Percentiles rank a stretch among this genome's conserved stretches.
These are phyloP conservation scores for Anastrepha ludens DNA, from an alignment of 1,140 invertebrate species.

Conservation along the genomic window DNA sequence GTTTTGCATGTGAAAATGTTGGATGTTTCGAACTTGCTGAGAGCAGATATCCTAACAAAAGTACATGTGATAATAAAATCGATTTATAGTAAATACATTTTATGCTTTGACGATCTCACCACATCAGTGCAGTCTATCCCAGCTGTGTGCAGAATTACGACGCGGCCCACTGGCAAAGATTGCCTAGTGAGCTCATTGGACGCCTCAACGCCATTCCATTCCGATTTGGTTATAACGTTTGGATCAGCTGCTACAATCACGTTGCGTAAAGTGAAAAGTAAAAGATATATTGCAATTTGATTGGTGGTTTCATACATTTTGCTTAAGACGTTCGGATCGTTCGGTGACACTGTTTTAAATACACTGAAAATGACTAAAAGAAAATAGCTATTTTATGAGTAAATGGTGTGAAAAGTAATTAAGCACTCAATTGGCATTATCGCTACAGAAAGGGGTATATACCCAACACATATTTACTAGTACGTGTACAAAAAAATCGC, in stretches of 20 bases:
- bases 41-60: constrained; percentile 47
- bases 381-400: constrained; percentile 1
- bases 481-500: too few relatives aligned
- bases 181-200: constrained; percentile 71
- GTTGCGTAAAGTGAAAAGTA: background rate
- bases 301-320: constrained; percentile 17
- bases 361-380: background rate
- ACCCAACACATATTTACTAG: too few relatives aligned
- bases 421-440: background rate
- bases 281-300: background rate
- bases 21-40: constrained; percentile 75
- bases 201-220: constrained; percentile 79
- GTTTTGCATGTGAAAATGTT: constrained; percentile 76
- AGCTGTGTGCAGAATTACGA: constrained; percentile 77
- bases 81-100: background rate
- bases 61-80: background rate
- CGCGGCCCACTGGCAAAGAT: constrained; percentile 74
- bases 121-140: constrained; percentile 74
- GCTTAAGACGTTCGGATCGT: background rate
- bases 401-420: background rate
- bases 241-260: constrained; percentile 55
- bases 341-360: background rate
- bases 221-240: constrained; percentile 64
- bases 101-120: constrained; percentile 60
- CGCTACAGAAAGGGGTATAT: background rate